Conservation (phyloP, 2,797 vertebrate genomes). For the Sardinella longiceps region DNA sequence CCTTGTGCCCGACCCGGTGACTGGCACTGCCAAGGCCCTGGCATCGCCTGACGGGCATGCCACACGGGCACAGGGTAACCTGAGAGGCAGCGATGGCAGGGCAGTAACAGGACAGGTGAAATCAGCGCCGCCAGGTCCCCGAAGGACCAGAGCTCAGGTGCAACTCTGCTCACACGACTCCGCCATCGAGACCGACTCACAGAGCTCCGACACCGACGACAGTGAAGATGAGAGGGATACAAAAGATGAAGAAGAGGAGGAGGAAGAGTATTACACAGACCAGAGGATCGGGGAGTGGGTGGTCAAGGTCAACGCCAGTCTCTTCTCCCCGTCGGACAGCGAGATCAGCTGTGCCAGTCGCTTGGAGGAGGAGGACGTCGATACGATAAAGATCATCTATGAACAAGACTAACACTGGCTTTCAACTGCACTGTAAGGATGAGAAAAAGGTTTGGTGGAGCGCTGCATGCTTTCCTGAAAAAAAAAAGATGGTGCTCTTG, state of each 20-base stretch:
- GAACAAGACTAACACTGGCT: conserved; percentile 39
- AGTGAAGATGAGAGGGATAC: neutral
- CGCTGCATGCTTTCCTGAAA: no score
- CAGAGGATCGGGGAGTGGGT: conserved; percentile 76
- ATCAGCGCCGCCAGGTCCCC: conserved; percentile 44
- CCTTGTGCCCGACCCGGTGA: neutral
- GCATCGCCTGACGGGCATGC: neutral
- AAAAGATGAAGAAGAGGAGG: conserved; percentile 22
- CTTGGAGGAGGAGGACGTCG: conserved; percentile 69
- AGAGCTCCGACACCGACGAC: conserved; percentile 46
- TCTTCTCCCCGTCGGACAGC: conserved; percentile 63
- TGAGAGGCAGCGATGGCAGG: conserved; percentile 40
- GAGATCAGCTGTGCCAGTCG: conserved; percentile 38
- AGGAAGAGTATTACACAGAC: conserved; percentile 66
- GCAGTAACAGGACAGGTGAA: conserved; percentile 46
- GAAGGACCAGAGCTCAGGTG: conserved; percentile 46
- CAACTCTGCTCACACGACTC: conserved; percentile 58
- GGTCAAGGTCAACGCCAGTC: conserved; percentile 68
- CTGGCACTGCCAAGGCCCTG: conserved; percentile 13
- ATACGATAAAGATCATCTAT: conserved; percentile 75
- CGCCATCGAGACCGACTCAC: conserved; percentile 64
- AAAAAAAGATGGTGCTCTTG: no score
- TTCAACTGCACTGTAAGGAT: no score
- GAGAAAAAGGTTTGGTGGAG: no score
- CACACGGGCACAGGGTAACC: conserved; percentile 45